Evolutionary conservation across 2,797 vertebrate genomes (phyloP).

Genomic region (Tiaroga cobitis): DNA sequence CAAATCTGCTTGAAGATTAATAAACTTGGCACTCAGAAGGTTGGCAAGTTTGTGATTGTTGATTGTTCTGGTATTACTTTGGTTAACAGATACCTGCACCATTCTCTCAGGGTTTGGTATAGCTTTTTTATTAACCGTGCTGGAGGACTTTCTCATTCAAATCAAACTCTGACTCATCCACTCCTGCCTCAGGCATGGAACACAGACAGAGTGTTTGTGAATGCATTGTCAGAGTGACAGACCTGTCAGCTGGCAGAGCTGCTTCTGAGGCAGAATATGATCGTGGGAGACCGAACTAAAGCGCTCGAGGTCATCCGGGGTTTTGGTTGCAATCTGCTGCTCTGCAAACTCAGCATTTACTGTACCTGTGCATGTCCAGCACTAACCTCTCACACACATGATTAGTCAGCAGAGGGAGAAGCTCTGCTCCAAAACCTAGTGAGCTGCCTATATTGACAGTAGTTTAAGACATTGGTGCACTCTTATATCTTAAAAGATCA

Average conservation of each 20-base stretch:
- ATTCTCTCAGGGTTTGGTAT: neutral
- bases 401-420: neutral
- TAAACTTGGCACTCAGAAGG: too few species aligned
- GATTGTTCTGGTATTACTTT: too few species aligned
- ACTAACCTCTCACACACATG: neutral
- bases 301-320: neutral
- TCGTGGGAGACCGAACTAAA: neutral
- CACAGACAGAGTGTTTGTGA: slow-evolving; percentile 3
- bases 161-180: slow-evolving; percentile 17
- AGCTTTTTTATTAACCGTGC: neutral
- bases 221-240: neutral
- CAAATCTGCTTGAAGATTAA: too few species aligned
- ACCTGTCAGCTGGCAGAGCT: neutral
- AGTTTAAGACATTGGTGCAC: neutral
- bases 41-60: too few species aligned
- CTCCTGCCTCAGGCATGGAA: slow-evolving; percentile 1
- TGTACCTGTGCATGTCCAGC: neutral
- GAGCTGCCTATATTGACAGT: neutral
- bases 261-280: neutral
- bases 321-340: neutral
- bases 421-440: neutral
- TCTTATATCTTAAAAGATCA: neutral
- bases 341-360: neutral
- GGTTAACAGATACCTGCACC: too few species aligned
- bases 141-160: slow-evolving; percentile 17